These are phyloP conservation scores for Hoplodrina blanda DNA, from an alignment of 2,888 invertebrate genomes.

Conservation along the genomic window DNA sequence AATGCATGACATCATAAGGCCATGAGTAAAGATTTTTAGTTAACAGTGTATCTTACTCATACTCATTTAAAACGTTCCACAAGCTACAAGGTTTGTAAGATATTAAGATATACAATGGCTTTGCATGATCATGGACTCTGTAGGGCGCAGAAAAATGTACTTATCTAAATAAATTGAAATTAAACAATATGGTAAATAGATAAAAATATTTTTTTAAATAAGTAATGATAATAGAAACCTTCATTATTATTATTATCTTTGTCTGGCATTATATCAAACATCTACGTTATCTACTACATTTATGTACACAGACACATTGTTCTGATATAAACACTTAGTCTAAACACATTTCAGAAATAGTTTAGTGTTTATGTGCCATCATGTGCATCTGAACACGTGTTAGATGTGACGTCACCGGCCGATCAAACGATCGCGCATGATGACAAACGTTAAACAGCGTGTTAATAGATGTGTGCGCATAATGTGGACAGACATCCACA, in stretches of 20 bases:
- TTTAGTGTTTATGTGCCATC: slow-evolving; percentile 24
- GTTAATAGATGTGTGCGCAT: slow-evolving; percentile 10
- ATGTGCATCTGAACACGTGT: slow-evolving; percentile 17
- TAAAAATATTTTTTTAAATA: too few relatives aligned
- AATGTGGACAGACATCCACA: neutral
- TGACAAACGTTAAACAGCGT: slow-evolving; percentile 34
- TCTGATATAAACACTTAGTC: slow-evolving; percentile 3
- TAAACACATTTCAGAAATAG: slow-evolving; percentile 31
- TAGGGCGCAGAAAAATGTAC: too few relatives aligned
- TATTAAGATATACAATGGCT: too few relatives aligned
- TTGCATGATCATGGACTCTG: too few relatives aligned
- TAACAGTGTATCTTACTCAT: neutral
- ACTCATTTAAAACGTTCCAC: too few relatives aligned
- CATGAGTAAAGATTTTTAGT: slow-evolving; percentile 6
- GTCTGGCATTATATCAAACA: neutral
- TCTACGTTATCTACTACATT: slow-evolving; percentile 10
- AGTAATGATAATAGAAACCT: neutral
- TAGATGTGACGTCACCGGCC: slow-evolving; percentile 35
- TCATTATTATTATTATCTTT: neutral
- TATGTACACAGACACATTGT: neutral
- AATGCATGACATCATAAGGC: slow-evolving; percentile 25
- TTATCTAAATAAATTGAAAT: too few relatives aligned
- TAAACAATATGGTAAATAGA: too few relatives aligned
- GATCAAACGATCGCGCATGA: slow-evolving; percentile 28
- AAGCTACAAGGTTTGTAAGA: too few relatives aligned